Percentiles rank a stretch among this genome's conserved stretches.
Evolutionary conservation across 1,140 invertebrate species (phyloP).

Genomic region (Drosophila micromelanica): DNA sequence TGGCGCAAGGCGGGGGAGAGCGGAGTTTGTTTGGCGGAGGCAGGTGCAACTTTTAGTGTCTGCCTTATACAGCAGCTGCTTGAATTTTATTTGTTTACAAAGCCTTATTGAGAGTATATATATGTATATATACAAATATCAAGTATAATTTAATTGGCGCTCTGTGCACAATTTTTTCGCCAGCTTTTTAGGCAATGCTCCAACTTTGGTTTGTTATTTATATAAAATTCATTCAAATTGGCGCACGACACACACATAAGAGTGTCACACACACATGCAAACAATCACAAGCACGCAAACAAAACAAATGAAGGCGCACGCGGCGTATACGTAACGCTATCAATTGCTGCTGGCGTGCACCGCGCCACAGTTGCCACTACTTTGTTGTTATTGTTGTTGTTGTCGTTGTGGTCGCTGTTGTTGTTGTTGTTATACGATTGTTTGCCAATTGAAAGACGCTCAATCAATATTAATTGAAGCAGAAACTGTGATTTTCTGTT

Average conservation of each 20-base stretch:
- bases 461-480: slow-evolving; percentile 73
- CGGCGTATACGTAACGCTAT: slow-evolving; percentile 71
- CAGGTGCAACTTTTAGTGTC: slow-evolving; percentile 25
- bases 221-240: slow-evolving; percentile 49
- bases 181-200: slow-evolving; percentile 34
- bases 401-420: neutral
- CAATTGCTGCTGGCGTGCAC: slow-evolving; percentile 39
- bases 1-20: slow-evolving; percentile 18
- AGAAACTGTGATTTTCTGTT: slow-evolving; percentile 50
- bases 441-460: slow-evolving; percentile 72
- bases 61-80: neutral
- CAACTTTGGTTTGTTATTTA: slow-evolving; percentile 43
- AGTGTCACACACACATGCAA: slow-evolving; percentile 6
- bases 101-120: neutral
- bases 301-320: slow-evolving; percentile 56
- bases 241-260: slow-evolving; percentile 18
- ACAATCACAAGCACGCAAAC: slow-evolving; percentile 59
- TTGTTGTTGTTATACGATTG: slow-evolving; percentile 61
- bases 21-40: slow-evolving; percentile 14
- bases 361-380: slow-evolving; percentile 13
- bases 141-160: slow-evolving; percentile 32
- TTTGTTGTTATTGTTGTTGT: slow-evolving; percentile 12
- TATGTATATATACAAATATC: slow-evolving; percentile 4
- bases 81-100: slow-evolving; percentile 6
- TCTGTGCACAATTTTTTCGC: slow-evolving; percentile 16